Conservation (phyloP, 2,113 vertebrate species). For the Hiodon alosoides region DNA sequence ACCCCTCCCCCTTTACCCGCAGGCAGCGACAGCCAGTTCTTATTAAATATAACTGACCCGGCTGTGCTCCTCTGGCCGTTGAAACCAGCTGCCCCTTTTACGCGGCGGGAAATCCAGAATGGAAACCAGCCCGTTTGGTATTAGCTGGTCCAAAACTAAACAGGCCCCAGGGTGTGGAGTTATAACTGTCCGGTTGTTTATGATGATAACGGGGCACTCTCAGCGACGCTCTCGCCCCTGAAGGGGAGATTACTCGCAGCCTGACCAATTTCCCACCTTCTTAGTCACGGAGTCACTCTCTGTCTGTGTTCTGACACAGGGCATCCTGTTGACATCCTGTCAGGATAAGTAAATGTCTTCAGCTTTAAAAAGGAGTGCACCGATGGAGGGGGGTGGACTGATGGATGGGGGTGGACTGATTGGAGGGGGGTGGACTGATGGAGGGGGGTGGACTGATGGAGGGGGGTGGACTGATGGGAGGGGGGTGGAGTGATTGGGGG, state of each 20-base stretch:
- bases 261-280: neutral
- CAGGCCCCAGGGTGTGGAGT: neutral
- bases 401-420: no score
- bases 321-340: slow-evolving; percentile 12
- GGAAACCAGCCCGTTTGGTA: neutral
- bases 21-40: neutral
- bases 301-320: neutral
- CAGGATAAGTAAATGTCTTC: neutral
- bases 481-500: no score
- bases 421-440: no score
- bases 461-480: no score
- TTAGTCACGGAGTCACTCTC: slow-evolving; percentile 1
- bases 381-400: no score
- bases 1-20: neutral
- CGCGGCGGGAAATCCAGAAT: neutral
- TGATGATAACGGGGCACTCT: no score
- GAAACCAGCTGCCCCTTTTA: neutral
- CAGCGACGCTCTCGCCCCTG: no score
- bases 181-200: neutral
- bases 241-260: no score
- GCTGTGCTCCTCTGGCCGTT: neutral
- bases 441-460: no score
- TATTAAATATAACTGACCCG: neutral
- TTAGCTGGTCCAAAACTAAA: neutral
- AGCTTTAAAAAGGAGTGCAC: no score